Conservation (phyloP, 1,140 invertebrate genomes). For the Orius insidiosus region DNA sequence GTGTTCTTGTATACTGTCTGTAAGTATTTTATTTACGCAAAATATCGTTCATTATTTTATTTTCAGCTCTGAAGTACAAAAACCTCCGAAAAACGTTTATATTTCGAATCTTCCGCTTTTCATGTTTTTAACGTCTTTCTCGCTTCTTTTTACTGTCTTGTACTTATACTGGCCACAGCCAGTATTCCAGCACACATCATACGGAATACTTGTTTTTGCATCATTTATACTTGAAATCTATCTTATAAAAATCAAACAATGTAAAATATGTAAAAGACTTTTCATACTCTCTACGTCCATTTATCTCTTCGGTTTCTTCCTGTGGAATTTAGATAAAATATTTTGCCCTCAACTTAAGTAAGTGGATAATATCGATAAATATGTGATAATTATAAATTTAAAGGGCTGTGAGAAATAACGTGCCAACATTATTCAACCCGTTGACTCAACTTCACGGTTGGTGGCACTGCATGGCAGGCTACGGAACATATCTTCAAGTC, state of each 20-base stretch:
- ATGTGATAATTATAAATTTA: too few relatives aligned
- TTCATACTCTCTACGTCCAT: conserved; percentile 18
- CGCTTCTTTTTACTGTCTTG: conserved; percentile 18
- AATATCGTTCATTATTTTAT: background rate
- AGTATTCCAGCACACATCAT: conserved; percentile 20
- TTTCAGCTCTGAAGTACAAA: conserved; percentile 15
- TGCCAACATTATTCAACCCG: conserved; percentile 16
- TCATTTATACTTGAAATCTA: conserved; percentile 19
- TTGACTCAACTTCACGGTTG: conserved; percentile 22
- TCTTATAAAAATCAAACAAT: conserved; percentile 17
- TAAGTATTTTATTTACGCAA: conserved; percentile 15
- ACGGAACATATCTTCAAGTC: conserved; percentile 22
- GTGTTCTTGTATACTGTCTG: conserved; percentile 21
- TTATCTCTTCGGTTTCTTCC: conserved; percentile 21
- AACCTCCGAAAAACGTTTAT: conserved; percentile 8
- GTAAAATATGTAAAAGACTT: conserved; percentile 19
- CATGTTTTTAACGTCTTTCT: conserved; percentile 12
- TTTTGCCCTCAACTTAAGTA: conserved; percentile 20
- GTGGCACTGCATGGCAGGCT: conserved; percentile 22
- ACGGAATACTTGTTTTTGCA: conserved; percentile 19
- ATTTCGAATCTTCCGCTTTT: conserved; percentile 18
- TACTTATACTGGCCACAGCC: conserved; percentile 22
- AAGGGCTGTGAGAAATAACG: conserved; percentile 18
- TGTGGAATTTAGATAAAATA: conserved; percentile 22
- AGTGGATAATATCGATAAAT: conserved; percentile 13